Conservation (phyloP, 2,113 vertebrate species). For the Toxotes jaculatrix region DNA sequence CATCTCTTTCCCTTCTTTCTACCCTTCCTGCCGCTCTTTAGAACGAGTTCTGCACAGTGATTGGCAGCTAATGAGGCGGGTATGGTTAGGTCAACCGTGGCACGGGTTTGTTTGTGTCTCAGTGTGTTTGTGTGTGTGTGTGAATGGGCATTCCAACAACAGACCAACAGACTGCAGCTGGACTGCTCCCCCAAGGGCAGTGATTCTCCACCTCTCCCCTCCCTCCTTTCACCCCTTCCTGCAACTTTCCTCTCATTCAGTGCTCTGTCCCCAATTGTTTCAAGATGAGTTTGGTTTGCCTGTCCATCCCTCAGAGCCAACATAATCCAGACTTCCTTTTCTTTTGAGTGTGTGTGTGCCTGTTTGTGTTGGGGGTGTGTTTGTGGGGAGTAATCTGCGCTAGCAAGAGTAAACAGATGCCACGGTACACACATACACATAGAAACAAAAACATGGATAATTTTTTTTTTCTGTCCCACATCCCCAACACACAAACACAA, state of each 20-base stretch:
- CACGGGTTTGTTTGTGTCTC: slow-evolving; percentile 71
- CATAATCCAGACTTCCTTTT: slow-evolving; percentile 81
- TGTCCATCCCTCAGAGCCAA: slow-evolving; percentile 77
- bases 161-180: slow-evolving; percentile 73
- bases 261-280: slow-evolving; percentile 74
- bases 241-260: slow-evolving; percentile 61
- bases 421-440: slow-evolving; percentile 37
- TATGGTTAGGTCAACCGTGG: slow-evolving; percentile 72
- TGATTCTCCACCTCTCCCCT: slow-evolving; percentile 50
- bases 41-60: slow-evolving; percentile 67
- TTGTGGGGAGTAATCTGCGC: slow-evolving; percentile 64
- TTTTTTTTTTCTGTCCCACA: slow-evolving; percentile 25
- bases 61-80: slow-evolving; percentile 80
- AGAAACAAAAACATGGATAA: slow-evolving; percentile 39
- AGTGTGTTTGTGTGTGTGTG: slow-evolving; percentile 36
- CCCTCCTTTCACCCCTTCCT: slow-evolving; percentile 45
- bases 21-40: slow-evolving; percentile 12
- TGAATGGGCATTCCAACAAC: slow-evolving; percentile 66
- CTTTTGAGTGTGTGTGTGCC: slow-evolving; percentile 36
- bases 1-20: slow-evolving; percentile 31
- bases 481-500: slow-evolving; percentile 36
- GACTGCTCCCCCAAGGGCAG: slow-evolving; percentile 55
- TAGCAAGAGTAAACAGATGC: slow-evolving; percentile 78
- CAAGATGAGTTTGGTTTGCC: slow-evolving; percentile 82
- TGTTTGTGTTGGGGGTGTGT: slow-evolving; percentile 42